Percentiles rank a stretch among this genome's conserved stretches.
These are phyloP conservation scores for Trachelipus rathkii DNA, from an alignment of 1,140 invertebrate species.

Conservation along the genomic window DNA sequence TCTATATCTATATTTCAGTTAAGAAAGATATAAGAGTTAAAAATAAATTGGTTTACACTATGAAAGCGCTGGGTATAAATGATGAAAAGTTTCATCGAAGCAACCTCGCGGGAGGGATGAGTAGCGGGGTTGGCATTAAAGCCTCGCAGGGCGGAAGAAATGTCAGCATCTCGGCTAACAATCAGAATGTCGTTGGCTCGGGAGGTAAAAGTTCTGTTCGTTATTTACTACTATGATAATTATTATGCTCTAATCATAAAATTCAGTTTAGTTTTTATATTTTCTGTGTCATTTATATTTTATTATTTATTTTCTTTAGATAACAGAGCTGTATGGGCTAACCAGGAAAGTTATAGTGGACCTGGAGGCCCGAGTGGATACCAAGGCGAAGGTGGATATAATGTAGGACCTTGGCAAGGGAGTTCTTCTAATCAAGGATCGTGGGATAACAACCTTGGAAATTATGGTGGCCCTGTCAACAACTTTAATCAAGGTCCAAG, in stretches of 20 bases:
- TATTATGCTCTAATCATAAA: no score
- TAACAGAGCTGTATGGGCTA: constrained; percentile 36
- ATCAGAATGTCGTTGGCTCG: constrained; percentile 37
- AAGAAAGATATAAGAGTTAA: constrained; percentile 60
- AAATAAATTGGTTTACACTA: constrained; percentile 43
- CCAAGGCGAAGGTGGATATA: constrained; percentile 36
- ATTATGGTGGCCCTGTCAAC: no score
- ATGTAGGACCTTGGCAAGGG: constrained; percentile 37
- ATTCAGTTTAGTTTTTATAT: no score
- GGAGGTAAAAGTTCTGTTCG: constrained; percentile 20
- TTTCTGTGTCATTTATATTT: no score
- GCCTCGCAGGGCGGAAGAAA: constrained; percentile 46
- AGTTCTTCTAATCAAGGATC: constrained; percentile 39
- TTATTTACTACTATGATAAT: neutral
- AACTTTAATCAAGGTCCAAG: no score
- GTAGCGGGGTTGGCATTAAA: constrained; percentile 42
- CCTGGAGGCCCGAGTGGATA: constrained; percentile 35
- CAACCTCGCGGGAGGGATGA: constrained; percentile 52
- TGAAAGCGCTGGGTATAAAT: constrained; percentile 45
- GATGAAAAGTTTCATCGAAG: constrained; percentile 64
- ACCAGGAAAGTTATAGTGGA: constrained; percentile 36
- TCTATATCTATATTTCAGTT: constrained; percentile 56
- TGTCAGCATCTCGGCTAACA: constrained; percentile 45
- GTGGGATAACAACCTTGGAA: constrained; percentile 35
- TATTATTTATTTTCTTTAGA: constrained; percentile 21